Percentiles rank a stretch among this genome's conserved stretches.
Evolutionary conservation across 1,140 invertebrate species (phyloP).

Genomic region (Camponotus floridanus): DNA sequence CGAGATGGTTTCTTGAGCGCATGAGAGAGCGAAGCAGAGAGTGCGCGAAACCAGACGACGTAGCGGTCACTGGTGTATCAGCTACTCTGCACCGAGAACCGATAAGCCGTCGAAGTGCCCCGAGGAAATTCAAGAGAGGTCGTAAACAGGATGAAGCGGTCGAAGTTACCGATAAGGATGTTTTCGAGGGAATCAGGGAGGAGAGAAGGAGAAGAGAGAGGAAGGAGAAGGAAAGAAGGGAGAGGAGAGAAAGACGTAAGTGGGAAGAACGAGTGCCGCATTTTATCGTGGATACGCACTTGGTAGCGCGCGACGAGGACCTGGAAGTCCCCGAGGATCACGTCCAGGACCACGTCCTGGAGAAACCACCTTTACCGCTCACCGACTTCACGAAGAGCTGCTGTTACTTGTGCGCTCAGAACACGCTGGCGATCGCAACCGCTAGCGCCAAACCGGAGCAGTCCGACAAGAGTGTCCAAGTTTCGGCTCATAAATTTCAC

Average conservation of each 20-base stretch:
- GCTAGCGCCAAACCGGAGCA: conserved; percentile 19
- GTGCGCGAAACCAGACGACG: neutral
- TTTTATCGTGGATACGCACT: neutral
- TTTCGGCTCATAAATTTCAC: conserved; percentile 8
- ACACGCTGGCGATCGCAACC: conserved; percentile 57
- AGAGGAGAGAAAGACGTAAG: neutral
- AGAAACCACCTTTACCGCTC: neutral
- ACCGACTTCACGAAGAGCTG: conserved; percentile 66
- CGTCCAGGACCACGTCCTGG: neutral
- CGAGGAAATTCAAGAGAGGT: conserved; percentile 28
- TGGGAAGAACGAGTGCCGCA: neutral
- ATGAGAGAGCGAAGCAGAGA: conserved; percentile 22
- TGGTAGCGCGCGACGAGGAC: neutral
- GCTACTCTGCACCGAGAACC: conserved; percentile 8
- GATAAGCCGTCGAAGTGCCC: neutral
- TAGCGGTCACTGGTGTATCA: neutral
- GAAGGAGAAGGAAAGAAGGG: neutral
- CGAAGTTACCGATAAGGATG: conserved; percentile 1
- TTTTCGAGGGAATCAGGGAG: neutral
- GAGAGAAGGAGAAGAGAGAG: neutral
- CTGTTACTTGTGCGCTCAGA: conserved; percentile 71
- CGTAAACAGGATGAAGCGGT: conserved; percentile 28
- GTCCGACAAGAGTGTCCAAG: conserved; percentile 54
- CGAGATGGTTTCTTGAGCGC: neutral
- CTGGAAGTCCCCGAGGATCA: neutral